Evolutionary conservation across 1,140 invertebrate species (phyloP).

Genomic region (Rhizoglyphus robini): DNA sequence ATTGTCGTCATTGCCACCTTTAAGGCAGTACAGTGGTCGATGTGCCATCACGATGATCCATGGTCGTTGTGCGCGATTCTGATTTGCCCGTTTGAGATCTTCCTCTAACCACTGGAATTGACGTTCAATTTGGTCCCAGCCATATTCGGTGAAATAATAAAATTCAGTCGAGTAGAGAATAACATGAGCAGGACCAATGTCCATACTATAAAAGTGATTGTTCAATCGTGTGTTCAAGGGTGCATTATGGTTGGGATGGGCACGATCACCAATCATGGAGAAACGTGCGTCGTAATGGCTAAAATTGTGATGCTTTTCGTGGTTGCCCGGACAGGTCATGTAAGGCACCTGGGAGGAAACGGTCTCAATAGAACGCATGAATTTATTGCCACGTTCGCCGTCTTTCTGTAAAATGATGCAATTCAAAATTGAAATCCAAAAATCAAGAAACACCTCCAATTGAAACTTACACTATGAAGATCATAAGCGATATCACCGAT

Average conservation of each 20-base stretch:
- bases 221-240: slow-evolving; percentile 17
- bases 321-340: slow-evolving; percentile 81
- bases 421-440: too few relatives aligned
- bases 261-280: slow-evolving; percentile 35
- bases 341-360: slow-evolving; percentile 76
- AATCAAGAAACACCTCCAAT: slow-evolving; percentile 40
- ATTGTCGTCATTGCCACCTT: slow-evolving; percentile 1
- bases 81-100: slow-evolving; percentile 52
- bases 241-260: slow-evolving; percentile 38
- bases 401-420: slow-evolving; percentile 42
- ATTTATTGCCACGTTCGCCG: slow-evolving; percentile 65
- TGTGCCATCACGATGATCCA: slow-evolving; percentile 58
- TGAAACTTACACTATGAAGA: slow-evolving; percentile 55
- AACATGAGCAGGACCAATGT: slow-evolving; percentile 81
- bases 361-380: slow-evolving; percentile 75
- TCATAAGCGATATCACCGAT: slow-evolving; percentile 60
- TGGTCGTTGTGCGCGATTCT: slow-evolving; percentile 51
- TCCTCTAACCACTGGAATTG: slow-evolving; percentile 79
- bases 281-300: slow-evolving; percentile 70
- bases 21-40: slow-evolving; percentile 47
- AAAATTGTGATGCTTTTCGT: slow-evolving; percentile 71
- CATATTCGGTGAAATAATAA: slow-evolving; percentile 68
- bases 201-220: slow-evolving; percentile 32
- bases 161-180: slow-evolving; percentile 82
- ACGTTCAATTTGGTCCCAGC: slow-evolving; percentile 56